Base-by-base conservation (phyloP, 2,888 invertebrate species). In the Eubasilissa splendida region DNA sequence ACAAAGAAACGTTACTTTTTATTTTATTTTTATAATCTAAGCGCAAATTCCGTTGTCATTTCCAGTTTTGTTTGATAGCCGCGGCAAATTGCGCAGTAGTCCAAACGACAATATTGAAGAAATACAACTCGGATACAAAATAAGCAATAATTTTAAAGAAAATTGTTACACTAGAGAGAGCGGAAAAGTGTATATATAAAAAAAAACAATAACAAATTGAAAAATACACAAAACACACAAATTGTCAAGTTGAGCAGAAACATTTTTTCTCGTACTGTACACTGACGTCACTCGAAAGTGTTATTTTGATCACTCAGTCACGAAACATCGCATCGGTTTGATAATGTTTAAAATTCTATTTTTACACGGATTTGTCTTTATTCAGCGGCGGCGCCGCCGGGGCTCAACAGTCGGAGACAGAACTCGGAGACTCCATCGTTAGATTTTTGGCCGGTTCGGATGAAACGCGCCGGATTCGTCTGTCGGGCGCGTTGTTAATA, bases 351-450 rank as follows among this genome's bases (percentile, higher is more conserved):
- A 22, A 42, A 42, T 42, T 42, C 42, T 42, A 42, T 42, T 42
- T 42, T 42, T 42, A 2, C 42, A 7, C 42, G 42, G 7, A 5
- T 73, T 42, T 33, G 42, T 31, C 54, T 58, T 56, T 54, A 50
- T 76, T 54, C 9, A 59, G 60, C 60, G 60, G 77, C 77, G 71
- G 54, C 60, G 59, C 73, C 52, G 53, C 58, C 66, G 22, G 42
- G 63, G 3, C 7, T 42, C 53, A 9, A 4, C 4, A 14, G n/a
- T 9, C 54, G 86, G 86, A 86, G 86, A 5, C 42, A 86, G 85
- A 84, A 85, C 86, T 85, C 85, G 85, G n/a, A n/a, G n/a, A 85
- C 85, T 77, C 8, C 9, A 83, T 74, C 83, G 74, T 8, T 56
- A 1, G 68, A 66, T 22, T 31, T 12, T 22, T 22, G 22, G 22